Conservation (phyloP, 2,797 vertebrate species). For the Setipinna tenuifilis region DNA sequence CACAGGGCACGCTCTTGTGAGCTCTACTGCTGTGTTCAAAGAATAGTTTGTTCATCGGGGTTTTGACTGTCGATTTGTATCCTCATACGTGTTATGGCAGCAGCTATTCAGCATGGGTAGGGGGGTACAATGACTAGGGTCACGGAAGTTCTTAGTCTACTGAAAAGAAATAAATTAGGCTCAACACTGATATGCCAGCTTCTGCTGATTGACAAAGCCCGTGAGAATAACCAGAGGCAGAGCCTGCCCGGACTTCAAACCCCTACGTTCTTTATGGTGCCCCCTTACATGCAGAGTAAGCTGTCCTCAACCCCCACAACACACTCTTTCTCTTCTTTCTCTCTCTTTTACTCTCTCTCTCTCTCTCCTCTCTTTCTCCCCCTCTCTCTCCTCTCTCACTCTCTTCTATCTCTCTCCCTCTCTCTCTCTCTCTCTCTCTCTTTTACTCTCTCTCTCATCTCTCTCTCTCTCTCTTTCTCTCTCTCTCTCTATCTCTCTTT, state of each 20-base stretch:
- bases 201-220: constrained; percentile 1
- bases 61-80: constrained; percentile 6
- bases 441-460: not conserved
- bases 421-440: not conserved
- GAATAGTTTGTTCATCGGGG: not conserved
- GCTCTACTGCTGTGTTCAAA: not conserved
- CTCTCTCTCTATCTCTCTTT: too few relatives aligned
- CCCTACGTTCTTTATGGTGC: not conserved
- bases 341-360: too few relatives aligned
- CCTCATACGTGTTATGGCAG: not conserved
- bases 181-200: not conserved
- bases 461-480: not conserved
- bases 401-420: not conserved
- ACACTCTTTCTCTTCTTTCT: not conserved
- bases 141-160: not conserved
- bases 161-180: not conserved
- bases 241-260: constrained; percentile 12
- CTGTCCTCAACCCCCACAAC: not conserved
- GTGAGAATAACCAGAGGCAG: not conserved
- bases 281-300: constrained; percentile 10
- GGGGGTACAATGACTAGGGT: not conserved
- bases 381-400: too few relatives aligned
- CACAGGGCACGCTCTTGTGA: not conserved
- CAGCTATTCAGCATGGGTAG: not conserved
- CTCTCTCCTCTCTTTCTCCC: too few relatives aligned